Conservation (phyloP, 2,797 vertebrate genomes). For the Myoxocephalus aenaeus region DNA sequence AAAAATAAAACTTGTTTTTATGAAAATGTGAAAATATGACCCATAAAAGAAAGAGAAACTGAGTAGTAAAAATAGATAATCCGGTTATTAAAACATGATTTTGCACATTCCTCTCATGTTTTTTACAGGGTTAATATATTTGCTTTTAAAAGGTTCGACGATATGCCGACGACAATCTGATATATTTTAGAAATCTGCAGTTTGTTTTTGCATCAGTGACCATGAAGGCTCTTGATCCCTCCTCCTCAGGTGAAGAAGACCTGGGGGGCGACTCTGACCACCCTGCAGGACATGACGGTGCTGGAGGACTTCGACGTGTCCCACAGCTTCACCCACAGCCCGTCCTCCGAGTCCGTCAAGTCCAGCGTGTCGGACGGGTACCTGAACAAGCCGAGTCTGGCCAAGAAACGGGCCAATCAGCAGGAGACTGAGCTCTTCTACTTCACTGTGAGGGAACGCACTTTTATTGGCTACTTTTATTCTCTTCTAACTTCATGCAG, state of each 20-base stretch:
- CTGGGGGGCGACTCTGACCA: slow-evolving; percentile 95
- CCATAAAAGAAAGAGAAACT: not conserved
- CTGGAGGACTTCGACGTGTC: slow-evolving; percentile 97
- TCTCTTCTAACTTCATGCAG: not conserved
- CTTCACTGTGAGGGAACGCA: slow-evolving; percentile 88
- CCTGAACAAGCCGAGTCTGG: slow-evolving; percentile 98
- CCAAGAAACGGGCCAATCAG: slow-evolving; percentile 96
- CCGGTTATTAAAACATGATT: no score
- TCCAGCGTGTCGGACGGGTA: slow-evolving; percentile 97
- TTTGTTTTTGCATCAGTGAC: no score
- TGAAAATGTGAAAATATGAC: not conserved
- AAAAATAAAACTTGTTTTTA: not conserved
- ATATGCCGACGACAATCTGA: no score
- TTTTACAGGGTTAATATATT: no score
- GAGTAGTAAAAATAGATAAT: not conserved
- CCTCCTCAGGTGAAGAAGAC: slow-evolving; percentile 95
- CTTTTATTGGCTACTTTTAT: not conserved
- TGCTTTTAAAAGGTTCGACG: no score
- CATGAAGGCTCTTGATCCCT: no score
- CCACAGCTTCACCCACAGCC: slow-evolving; percentile 97
- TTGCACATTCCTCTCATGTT: no score
- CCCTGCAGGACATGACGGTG: slow-evolving; percentile 96
- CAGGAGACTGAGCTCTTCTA: slow-evolving; percentile 99
- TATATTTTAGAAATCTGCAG: no score
- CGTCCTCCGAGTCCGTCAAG: slow-evolving; percentile 97